Evolutionary conservation across 2,888 invertebrate genomes (phyloP), one percentile per base, ranked within the genome.

Genomic region (Parasteatoda lunata): DNA sequence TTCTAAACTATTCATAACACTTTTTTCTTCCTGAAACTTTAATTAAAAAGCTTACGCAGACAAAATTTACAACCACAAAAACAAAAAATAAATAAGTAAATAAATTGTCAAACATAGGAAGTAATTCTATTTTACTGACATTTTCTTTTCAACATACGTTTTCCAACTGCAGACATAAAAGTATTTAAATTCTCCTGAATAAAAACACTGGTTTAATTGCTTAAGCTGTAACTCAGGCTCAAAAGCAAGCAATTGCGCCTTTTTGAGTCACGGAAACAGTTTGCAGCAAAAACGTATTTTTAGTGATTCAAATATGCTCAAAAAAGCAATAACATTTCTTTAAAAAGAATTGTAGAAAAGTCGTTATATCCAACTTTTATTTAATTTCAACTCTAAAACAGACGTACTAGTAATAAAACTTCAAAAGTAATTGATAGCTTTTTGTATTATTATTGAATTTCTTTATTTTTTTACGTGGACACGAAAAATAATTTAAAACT

Each of bases 171-270:
- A 52, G 75, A 52, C 75, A 82, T 82, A 82, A 82, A 82, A 75
- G 68, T 82, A 73, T 80, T 80, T 68, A 68, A 71, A 71, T 78
- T 75, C 69, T 49, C 51, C 45, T 13, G 30, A 71, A 75, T 76
- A 82, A 82, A 82, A 82, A 82, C 54, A 51, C 59, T n/a, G 54
- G 75, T 82, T 82, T 75, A 82, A 82, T 82, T 82, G 75, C 81
- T 69, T 51, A 72, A 80, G 73, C 72, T 65, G 66, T 73, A 73
- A 52, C 73, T 66, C 51, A 47, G 49, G 66, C 75, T 69, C 52
- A 82, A 82, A 82, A 65, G 69, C 45, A 66, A 72, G 73, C 73
- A 80, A 73, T 80, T 80, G 73, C 66, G 65, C 13, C 13, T 82
- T 82, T 82, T 82, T 75, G 30, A 54, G n/a, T 48, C n/a, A 52